Base-by-base conservation (phyloP, 2,113 vertebrate genomes). In the Ibidorhyncha struthersii region DNA sequence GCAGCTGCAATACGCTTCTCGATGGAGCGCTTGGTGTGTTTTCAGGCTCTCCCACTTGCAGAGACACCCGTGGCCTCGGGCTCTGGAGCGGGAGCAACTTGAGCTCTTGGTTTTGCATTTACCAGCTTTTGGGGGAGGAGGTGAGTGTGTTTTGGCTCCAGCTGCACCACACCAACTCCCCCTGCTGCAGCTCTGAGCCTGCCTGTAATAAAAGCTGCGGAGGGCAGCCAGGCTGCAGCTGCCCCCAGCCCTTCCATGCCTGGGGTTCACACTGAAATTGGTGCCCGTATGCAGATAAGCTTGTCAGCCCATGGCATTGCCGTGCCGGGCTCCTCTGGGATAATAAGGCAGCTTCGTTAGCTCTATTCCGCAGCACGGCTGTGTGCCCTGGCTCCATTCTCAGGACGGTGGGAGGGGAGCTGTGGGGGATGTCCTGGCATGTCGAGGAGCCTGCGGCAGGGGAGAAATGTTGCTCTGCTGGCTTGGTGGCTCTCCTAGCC, bases 381-480 rank as follows among this genome's bases (percentile, higher is more conserved):
- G 1, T 26, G 36, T 49, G 36, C 53, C 50, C 69, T 0, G 2
- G 27, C 12, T 41, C 41, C 4, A 1, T 49, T 22, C 8, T 5
- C 34, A 18, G 61, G 38, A 10, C 1, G 4, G 73, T 19, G 12
- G 79, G 52, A 47, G 50, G 43, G 61, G 38, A 73, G 27, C 43
- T 0, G 4, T 9, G 52, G 69, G 71, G 72, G 21, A 21, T 97
- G 96, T 96, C 90, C 82, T 82, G 94, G 93, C 97, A 92, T 1
- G 85, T 43, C 5, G 14, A 4, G 45, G 67, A 94, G 89, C 73
- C 77, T 43, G 77, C 2, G 26, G 91, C 72, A 43, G 76, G 29
- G 49, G 9, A 95, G 91, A 93, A 96, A 97, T 96, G 95, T 61
- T 97, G 96, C 50, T 97, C 89, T 90, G 95, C 97, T 95, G 96